phyloP scores from a whole-genome alignment of 2,888 invertebrate species.

The Notodonta dromedarius region DNA sequence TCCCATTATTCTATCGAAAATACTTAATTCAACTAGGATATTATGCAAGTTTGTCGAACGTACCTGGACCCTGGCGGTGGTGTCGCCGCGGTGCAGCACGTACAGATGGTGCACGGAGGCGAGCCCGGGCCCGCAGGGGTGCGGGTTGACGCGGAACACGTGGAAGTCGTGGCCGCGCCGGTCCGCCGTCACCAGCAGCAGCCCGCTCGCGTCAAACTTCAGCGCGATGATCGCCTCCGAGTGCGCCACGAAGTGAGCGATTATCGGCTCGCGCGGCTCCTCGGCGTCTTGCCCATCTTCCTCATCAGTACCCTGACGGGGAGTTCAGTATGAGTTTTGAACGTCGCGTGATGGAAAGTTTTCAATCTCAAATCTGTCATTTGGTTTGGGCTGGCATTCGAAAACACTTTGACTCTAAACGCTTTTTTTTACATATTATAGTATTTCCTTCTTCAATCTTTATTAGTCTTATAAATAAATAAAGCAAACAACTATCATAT shows the following conservation, averaged over 20 bases:
- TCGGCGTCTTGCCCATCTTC: conserved; percentile 85
- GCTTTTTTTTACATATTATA: too few species aligned
- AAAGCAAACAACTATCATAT: too few species aligned
- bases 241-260: conserved; percentile 95
- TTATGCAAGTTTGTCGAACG: neutral
- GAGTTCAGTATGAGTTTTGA: too few species aligned
- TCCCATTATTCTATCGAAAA: too few species aligned
- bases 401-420: too few species aligned
- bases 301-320: conserved; percentile 69
- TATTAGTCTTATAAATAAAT: too few species aligned
- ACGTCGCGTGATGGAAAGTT: too few species aligned
- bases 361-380: too few species aligned
- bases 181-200: conserved; percentile 95
- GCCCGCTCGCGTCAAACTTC: conserved; percentile 95
- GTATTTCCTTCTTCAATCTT: too few species aligned
- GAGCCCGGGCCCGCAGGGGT: conserved; percentile 93
- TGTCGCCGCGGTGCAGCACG: conserved; percentile 97
- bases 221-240: conserved; percentile 94
- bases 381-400: too few species aligned
- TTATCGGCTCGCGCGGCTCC: conserved; percentile 88
- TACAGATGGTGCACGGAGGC: conserved; percentile 98
- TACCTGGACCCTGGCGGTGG: conserved; percentile 95
- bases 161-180: conserved; percentile 97
- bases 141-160: conserved; percentile 96
- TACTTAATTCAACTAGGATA: too few species aligned